A percentile compares a stretch with the other conserved stretches of the same genome.
These are phyloP conservation scores for Eupithecia centaureata DNA, from an alignment of 2,888 invertebrate species.

Conservation along the genomic window DNA sequence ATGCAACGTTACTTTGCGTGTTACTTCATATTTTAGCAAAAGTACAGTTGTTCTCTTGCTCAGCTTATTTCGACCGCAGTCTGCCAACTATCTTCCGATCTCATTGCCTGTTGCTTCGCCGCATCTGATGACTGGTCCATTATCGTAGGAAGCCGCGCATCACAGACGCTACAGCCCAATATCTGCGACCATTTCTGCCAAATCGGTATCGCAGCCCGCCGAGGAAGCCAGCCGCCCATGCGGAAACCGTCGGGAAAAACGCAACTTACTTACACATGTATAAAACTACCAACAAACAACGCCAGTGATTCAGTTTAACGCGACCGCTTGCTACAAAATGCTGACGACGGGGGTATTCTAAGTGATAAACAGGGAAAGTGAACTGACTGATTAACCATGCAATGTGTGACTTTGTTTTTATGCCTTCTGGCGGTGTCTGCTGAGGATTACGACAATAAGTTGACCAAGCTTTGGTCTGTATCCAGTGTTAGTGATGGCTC, in stretches of 20 bases:
- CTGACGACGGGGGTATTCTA: constrained; percentile 57
- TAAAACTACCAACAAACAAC: constrained; percentile 76
- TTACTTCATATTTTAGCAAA: neutral
- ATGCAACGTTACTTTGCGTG: neutral
- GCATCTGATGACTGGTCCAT: constrained; percentile 41
- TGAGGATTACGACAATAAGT: constrained; percentile 63
- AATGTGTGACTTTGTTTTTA: constrained; percentile 64
- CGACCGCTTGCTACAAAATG: constrained; percentile 80
- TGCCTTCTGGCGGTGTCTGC: constrained; percentile 59
- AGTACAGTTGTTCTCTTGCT: neutral
- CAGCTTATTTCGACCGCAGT: neutral
- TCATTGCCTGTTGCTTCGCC: constrained; percentile 19
- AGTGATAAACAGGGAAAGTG: constrained; percentile 66
- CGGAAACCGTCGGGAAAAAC: constrained; percentile 78
- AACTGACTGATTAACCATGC: constrained; percentile 54
- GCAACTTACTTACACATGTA: constrained; percentile 78
- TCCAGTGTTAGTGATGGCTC: constrained; percentile 66
- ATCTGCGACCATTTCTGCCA: constrained; percentile 66
- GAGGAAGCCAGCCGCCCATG: constrained; percentile 70
- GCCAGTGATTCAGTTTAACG: constrained; percentile 79
- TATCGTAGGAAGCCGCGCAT: constrained; percentile 74
- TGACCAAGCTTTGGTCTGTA: constrained; percentile 71
- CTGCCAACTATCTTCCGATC: constrained; percentile 4
- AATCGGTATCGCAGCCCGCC: constrained; percentile 66
- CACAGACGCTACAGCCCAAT: constrained; percentile 56